Evolutionary conservation across 2,113 vertebrate species (phyloP).

Genomic region (Anarhynchus alexandrinus): DNA sequence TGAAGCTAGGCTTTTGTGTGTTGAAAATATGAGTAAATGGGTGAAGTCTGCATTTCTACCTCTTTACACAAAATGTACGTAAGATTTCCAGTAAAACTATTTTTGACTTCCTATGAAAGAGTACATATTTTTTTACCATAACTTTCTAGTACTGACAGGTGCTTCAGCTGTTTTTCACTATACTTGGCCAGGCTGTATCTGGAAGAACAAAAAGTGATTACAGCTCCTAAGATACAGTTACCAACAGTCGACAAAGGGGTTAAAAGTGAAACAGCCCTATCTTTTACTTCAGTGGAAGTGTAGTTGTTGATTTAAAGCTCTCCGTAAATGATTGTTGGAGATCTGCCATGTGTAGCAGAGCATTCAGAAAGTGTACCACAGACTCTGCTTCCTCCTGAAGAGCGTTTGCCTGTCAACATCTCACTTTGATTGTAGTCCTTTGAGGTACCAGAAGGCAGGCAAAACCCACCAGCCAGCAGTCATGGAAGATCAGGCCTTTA

Average conservation of each 20-base stretch:
- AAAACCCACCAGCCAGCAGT: not conserved
- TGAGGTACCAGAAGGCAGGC: not conserved
- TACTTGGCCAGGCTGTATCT: not conserved
- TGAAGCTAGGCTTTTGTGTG: not conserved
- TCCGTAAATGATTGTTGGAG: constrained; percentile 78
- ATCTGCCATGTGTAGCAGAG: constrained; percentile 57
- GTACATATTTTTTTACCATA: not conserved
- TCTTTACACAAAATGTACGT: not conserved
- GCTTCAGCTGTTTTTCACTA: not conserved
- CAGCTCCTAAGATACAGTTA: not conserved
- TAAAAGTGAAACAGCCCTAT: constrained; percentile 64
- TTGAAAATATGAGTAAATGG: not conserved
- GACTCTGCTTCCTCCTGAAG: constrained; percentile 8
- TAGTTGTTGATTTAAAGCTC: constrained; percentile 66
- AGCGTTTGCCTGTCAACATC: not conserved
- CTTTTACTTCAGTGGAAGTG: constrained; percentile 38
- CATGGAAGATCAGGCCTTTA: constrained; percentile 68
- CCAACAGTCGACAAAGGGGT: constrained; percentile 42
- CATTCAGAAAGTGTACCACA: constrained; percentile 29
- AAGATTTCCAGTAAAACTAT: not conserved
- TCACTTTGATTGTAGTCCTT: not conserved
- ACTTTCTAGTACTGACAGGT: not conserved
- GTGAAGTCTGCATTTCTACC: not conserved
- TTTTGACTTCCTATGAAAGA: not conserved
- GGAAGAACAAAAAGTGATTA: not conserved